Base-by-base conservation (phyloP, 37 sponge, comb jelly and placozoan species). In the Hexactinellida sp. region DNA sequence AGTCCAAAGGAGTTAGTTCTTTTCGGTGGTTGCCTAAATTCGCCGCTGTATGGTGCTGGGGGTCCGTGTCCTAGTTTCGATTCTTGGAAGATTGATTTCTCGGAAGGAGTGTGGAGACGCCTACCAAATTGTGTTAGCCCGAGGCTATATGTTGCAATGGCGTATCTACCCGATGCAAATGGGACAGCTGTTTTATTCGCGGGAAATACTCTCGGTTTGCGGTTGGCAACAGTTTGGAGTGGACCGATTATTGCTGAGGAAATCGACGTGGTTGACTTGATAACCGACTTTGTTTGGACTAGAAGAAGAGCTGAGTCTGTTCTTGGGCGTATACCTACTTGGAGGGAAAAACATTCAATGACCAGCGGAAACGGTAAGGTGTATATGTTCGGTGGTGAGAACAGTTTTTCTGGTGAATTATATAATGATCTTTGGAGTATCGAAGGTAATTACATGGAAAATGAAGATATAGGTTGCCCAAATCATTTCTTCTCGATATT, bases 301-400 rank as follows among this genome's bases (percentile, higher is more conserved):
- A 23, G 76, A 28, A 10, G 76, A 25, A 63, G 76, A 25, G 76
- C 76, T 25, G 21, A 25, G 34, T 7, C 25, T 32, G 3, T 63
- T 25, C 3, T 1, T 63, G 76, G 76, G 28, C 3, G 13, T 63
- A 25, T 25, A 5, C 76, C 76, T 32, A 28, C 13, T 63, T 63
- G 76, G 76, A 63, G 76, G 13, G 76, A 63, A 63, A 63, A 28
- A 63, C 76, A 63, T 23, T 63, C 76, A 63, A 63, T 63, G 76
- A 63, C 76, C 76, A 63, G 28, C 13, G 76, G 76, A 23, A 63
- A 63, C 13, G 76, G 76, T 63, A 63, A 63, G 13, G 76, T n/a
- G 3, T 63, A 63, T 23, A 63, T 63, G 76, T 63, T 63, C 34
- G 76, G 76, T 28, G 76, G 76, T 28, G 76, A 63, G 13, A 23